Conservation (phyloP, 2,113 vertebrate genomes). For the Arothron firmamentum region DNA sequence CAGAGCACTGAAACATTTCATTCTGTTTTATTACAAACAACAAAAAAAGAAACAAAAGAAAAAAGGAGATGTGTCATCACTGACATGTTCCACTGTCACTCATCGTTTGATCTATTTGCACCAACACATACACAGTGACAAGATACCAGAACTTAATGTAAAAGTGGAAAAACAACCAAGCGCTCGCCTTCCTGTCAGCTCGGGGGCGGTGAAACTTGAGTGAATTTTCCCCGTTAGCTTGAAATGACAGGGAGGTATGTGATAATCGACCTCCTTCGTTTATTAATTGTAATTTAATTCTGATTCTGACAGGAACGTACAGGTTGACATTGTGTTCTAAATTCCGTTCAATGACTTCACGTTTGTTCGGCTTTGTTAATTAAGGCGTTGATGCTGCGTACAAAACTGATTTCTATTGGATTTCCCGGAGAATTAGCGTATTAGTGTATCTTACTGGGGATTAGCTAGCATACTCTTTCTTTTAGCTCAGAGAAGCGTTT, state of each 20-base stretch:
- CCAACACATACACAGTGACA: slow-evolving; percentile 72
- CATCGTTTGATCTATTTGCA: slow-evolving; percentile 61
- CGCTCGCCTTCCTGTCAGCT: slow-evolving; percentile 63
- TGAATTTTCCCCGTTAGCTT: background rate
- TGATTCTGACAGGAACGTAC: slow-evolving; percentile 54
- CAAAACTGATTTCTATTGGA: slow-evolving; percentile 56
- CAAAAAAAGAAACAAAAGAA: slow-evolving; percentile 59
- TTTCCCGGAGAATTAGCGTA: slow-evolving; percentile 41
- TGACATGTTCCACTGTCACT: slow-evolving; percentile 72
- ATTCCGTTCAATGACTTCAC: slow-evolving; percentile 59
- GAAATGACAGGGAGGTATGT: slow-evolving; percentile 34
- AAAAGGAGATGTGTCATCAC: slow-evolving; percentile 66
- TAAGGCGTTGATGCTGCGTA: slow-evolving; percentile 70
- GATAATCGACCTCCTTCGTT: slow-evolving; percentile 43
- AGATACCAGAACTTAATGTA: slow-evolving; percentile 62
- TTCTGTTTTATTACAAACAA: slow-evolving; percentile 81
- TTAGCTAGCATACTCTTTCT: slow-evolving; percentile 54
- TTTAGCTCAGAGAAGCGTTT: slow-evolving; percentile 61
- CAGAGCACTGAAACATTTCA: slow-evolving; percentile 45
- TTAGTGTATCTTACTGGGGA: slow-evolving; percentile 27
- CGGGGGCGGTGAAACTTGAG: slow-evolving; percentile 42
- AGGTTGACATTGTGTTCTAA: slow-evolving; percentile 67
- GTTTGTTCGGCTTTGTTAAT: slow-evolving; percentile 65
- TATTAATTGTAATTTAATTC: slow-evolving; percentile 53
- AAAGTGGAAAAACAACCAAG: slow-evolving; percentile 42